Percentiles rank a stretch among this genome's conserved stretches.
phyloP scores from a whole-genome alignment of 2,113 vertebrate species.

The Oenanthe oenanthe region DNA sequence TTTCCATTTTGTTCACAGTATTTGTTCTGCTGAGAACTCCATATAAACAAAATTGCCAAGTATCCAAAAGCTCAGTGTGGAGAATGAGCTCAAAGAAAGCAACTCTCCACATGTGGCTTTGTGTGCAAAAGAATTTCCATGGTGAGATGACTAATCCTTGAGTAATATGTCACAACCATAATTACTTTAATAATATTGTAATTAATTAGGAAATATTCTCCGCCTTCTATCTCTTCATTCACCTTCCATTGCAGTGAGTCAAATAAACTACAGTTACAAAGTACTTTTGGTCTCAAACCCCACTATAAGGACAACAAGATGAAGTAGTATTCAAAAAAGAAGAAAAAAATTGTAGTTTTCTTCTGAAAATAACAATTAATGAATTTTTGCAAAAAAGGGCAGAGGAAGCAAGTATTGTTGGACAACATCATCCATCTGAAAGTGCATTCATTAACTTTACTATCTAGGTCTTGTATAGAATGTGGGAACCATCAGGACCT shows the following conservation, averaged over 20 bases:
- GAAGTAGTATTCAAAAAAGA: neutral
- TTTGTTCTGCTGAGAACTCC: neutral
- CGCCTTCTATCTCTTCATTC: neutral
- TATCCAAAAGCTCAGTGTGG: neutral
- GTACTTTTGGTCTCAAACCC: neutral
- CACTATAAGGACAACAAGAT: neutral
- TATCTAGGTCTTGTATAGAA: neutral
- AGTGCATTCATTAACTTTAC: neutral
- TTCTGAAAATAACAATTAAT: neutral
- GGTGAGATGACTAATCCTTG: neutral
- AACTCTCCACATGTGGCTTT: neutral
- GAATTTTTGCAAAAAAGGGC: neutral
- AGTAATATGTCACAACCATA: neutral
- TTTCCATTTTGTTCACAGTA: neutral
- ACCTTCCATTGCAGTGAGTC: neutral
- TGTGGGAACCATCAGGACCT: neutral
- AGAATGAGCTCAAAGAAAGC: neutral
- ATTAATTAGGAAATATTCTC: neutral
- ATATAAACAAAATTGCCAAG: neutral
- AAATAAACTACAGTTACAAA: neutral
- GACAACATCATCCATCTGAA: neutral
- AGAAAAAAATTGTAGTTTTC: neutral
- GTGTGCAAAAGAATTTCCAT: slow-evolving; percentile 2
- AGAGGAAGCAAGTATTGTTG: neutral
- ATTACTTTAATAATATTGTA: slow-evolving; percentile 9